phyloP scores from a whole-genome alignment of 2,888 invertebrate genomes.

The Cremastobaeus sp. region DNA sequence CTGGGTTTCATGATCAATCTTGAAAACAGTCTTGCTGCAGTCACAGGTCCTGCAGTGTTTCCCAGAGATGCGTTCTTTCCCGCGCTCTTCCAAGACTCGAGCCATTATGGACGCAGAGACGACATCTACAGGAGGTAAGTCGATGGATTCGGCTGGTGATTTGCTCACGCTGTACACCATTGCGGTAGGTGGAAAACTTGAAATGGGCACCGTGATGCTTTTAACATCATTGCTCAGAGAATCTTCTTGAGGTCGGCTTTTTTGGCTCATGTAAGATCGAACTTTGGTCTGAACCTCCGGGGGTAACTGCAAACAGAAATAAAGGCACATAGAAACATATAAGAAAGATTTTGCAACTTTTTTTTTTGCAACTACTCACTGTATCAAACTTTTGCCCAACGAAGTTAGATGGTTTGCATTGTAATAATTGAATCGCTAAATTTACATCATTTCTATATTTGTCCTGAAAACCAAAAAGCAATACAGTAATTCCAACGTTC shows the following conservation, averaged over 20 bases:
- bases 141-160: constrained; percentile 76
- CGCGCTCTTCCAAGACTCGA: constrained; percentile 92
- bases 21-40: constrained; percentile 79
- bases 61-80: constrained; percentile 86
- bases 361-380: constrained; percentile 6
- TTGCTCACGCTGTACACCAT: constrained; percentile 83
- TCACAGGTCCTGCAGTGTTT: constrained; percentile 92
- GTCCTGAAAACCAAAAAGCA: no score
- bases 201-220: constrained; percentile 86
- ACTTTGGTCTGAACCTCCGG: constrained; percentile 95
- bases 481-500: no score
- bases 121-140: constrained; percentile 84
- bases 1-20: constrained; percentile 73
- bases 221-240: constrained; percentile 80
- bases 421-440: constrained; percentile 93
- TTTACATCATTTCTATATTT: constrained; percentile 96
- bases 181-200: constrained; percentile 90
- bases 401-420: constrained; percentile 96
- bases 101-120: constrained; percentile 94
- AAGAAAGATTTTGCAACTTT: no score
- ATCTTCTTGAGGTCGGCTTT: constrained; percentile 80
- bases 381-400: constrained; percentile 85
- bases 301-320: constrained; percentile 87
- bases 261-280: constrained; percentile 85
- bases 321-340: no score